Evolutionary conservation across 92 coral and sea anemone species (phyloP), one percentile per base, ranked within the genome.

Genomic region (Plumapathes pennacea): DNA sequence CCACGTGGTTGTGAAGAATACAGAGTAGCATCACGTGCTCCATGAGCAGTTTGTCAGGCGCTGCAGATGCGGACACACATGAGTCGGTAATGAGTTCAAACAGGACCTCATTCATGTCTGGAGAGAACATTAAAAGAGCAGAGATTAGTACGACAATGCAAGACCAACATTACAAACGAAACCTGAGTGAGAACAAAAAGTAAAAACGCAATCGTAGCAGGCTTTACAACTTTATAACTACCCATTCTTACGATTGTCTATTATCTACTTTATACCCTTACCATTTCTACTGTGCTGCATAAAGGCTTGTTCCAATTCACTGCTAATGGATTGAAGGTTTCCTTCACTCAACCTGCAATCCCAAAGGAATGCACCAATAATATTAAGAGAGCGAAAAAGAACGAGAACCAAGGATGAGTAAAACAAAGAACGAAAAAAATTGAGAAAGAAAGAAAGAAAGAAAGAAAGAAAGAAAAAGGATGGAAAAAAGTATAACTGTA

Each of bases 211-310:
- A 0, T 2, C 13, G 8, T 19, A 20, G n/a, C 15, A 57, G 37
- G 37, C 12, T 11, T 19, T 46, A 12, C 12, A 10, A 19, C 24
- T 25, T 34, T 22, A 17, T 50, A 4, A 22, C 38, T 4, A 25
- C n/a, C 6, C 26, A 50, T 50, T 50, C 18, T 4, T 8, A 20
- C n/a, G n/a, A 45, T 32, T 8, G n/a, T 20, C 40, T 23, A 42
- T 23, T 11, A 24, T 4, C 17, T 31, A 38, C 14, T 25, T 0
- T 12, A 22, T 21, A 2, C 25, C 43, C 82, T 53, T 38, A 84
- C 98, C 98, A 76, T 92, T 92, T 77, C 96, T 80, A 49, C 98
- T 92, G 73, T 92, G 74, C 22, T 58, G 78, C 61, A 64, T 71
- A 55, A 80, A 88, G 17, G 72, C 78, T 24, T 72, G 82, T 59